phyloP scores from a whole-genome alignment of 2,113 vertebrate genomes.

The Dunckerocampus dactyliophorus region DNA sequence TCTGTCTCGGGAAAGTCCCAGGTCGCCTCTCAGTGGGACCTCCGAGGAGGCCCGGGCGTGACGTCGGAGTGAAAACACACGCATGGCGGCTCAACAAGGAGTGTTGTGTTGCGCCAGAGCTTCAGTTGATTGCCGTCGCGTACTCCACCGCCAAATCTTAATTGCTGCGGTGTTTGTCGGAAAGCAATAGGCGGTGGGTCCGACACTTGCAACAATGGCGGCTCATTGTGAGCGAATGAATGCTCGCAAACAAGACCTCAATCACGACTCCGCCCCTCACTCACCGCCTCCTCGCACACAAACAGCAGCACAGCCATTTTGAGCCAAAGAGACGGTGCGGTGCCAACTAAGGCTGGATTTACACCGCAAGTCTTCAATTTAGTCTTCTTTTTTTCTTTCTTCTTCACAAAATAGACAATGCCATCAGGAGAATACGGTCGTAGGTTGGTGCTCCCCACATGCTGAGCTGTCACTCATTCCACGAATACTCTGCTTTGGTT shows the following conservation, averaged over 20 bases:
- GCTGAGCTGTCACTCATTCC: no score
- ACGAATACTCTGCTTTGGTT: no score
- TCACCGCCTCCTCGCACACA: constrained; percentile 36
- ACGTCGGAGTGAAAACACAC: constrained; percentile 4
- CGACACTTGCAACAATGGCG: constrained; percentile 44
- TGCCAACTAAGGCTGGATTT: background rate
- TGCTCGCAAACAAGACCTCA: constrained; percentile 13
- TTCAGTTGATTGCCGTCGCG: background rate
- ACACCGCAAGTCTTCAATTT: background rate
- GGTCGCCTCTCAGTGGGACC: constrained; percentile 60
- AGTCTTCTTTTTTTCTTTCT: no score
- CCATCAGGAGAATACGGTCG: no score
- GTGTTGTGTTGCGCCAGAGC: background rate
- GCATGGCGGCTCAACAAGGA: background rate
- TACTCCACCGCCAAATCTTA: constrained; percentile 30
- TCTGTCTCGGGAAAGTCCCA: constrained; percentile 64
- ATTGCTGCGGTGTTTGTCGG: constrained; percentile 39
- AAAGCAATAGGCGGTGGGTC: constrained; percentile 23
- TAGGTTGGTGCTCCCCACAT: no score
- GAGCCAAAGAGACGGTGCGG: constrained; percentile 32
- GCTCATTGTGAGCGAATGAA: constrained; percentile 47
- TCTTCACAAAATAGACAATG: no score
- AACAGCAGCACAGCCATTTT: constrained; percentile 55
- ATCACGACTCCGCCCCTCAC: constrained; percentile 25
- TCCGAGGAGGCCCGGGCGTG: constrained; percentile 31